A percentile compares a stretch with the other conserved stretches of the same genome.
These are phyloP conservation scores for Bathynomus jamesi DNA, from an alignment of 1,140 invertebrate genomes.

Conservation along the genomic window DNA sequence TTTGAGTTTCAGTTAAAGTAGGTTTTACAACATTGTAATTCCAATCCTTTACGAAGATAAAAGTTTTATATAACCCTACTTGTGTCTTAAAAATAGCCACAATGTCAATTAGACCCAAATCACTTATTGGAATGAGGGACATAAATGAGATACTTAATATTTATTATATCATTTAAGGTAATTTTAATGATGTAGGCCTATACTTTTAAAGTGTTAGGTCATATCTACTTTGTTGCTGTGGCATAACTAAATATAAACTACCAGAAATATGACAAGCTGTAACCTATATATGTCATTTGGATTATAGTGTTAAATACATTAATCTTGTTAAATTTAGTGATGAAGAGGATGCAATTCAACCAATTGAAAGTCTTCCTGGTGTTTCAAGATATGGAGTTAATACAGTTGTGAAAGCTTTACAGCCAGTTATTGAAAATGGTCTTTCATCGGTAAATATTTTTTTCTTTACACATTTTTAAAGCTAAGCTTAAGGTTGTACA, in stretches of 20 bases:
- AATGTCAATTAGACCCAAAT: too few relatives aligned
- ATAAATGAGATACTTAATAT: too few relatives aligned
- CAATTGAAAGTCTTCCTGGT: not conserved
- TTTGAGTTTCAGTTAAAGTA: too few relatives aligned
- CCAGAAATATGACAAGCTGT: not conserved
- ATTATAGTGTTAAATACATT: not conserved
- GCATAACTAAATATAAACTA: not conserved
- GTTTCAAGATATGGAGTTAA: not conserved
- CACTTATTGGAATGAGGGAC: too few relatives aligned
- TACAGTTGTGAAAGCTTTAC: not conserved
- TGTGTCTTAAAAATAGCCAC: too few relatives aligned
- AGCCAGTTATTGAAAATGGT: not conserved
- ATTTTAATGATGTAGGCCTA: not conserved
- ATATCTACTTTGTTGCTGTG: not conserved
- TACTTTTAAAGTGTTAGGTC: not conserved
- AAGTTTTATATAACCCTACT: too few relatives aligned
- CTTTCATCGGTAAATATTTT: not conserved
- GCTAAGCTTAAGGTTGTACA: too few relatives aligned
- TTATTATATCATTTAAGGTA: not conserved
- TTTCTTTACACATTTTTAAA: too few relatives aligned
- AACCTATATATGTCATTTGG: not conserved
- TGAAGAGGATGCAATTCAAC: not conserved
- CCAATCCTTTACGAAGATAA: too few relatives aligned
- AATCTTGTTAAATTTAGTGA: not conserved
- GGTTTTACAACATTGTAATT: too few relatives aligned